phyloP scores from a whole-genome alignment of 2,113 vertebrate species.

The Nerophis ophidion region DNA sequence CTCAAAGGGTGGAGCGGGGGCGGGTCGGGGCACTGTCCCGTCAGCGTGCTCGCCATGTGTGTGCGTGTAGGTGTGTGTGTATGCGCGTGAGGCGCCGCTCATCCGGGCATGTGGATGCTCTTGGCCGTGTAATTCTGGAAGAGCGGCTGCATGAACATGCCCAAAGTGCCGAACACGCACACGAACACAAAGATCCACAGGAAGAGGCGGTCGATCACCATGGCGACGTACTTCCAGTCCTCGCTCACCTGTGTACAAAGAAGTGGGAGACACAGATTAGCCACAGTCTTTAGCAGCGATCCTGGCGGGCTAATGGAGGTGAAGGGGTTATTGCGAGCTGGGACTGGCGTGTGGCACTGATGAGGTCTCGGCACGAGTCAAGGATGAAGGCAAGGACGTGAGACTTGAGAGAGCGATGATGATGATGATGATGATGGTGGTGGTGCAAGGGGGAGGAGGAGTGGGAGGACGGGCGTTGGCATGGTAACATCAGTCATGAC shows the following conservation, averaged over 20 bases:
- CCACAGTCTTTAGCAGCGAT: background rate
- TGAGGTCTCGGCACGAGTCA: conserved; percentile 54
- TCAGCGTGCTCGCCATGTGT: conserved; percentile 1
- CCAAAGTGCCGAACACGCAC: conserved; percentile 88
- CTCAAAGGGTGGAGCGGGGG: conserved; percentile 43
- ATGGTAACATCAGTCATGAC: conserved; percentile 52
- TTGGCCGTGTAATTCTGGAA: conserved; percentile 89
- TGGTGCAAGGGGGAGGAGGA: conserved; percentile 13
- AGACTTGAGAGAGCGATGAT: conserved; percentile 31
- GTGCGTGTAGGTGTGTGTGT: conserved; percentile 43
- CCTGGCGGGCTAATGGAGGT: conserved; percentile 52
- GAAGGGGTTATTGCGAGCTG: conserved; percentile 65
- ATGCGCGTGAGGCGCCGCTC: conserved; percentile 34
- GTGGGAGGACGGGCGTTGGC: conserved; percentile 23
- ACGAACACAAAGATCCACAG: conserved; percentile 95
- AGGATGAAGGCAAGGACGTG: conserved; percentile 37
- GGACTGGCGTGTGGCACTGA: conserved; percentile 66
- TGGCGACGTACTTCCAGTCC: conserved; percentile 98
- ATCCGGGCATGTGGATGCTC: conserved; percentile 76
- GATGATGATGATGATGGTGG: conserved; percentile 35
- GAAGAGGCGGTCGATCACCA: conserved; percentile 97
- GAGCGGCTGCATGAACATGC: conserved; percentile 95
- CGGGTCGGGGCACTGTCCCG: conserved; percentile 30
- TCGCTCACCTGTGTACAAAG: conserved; percentile 81
- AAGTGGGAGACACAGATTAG: background rate